Evolutionary conservation across 2,888 invertebrate genomes (phyloP), one percentile per base, ranked within the genome.

Genomic region (Cosmopolites sordidus): DNA sequence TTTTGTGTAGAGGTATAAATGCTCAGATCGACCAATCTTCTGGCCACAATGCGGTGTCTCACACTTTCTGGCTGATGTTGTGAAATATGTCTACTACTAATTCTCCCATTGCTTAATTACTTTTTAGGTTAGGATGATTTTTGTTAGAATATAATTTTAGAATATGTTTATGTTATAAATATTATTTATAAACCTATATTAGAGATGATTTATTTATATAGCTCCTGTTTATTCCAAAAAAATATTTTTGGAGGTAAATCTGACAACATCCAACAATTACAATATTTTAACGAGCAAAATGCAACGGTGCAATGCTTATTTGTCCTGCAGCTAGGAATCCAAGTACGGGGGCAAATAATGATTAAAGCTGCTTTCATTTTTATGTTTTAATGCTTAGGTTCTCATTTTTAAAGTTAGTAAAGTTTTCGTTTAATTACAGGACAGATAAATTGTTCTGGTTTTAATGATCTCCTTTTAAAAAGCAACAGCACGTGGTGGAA

Each of bases 231-330:
- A n/a, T n/a, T n/a, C n/a, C n/a, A n/a, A n/a, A n/a, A n/a, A n/a
- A n/a, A n/a, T n/a, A n/a, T n/a, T 27, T 27, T 27, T 9, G 9
- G 9, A 27, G 9, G 27, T 5, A 27, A 9, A 6, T 27, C 9
- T 58, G 42, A 55, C 64, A 45, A 45, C 45, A 37, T 22, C 38
- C 37, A 59, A 62, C 71, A 71, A 71, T 71, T 71, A 67, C 69
- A 67, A 71, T 70, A 69, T 72, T 73, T 73, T 72, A 73, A 73
- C 67, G 71, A 72, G 72, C 63, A 72, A 70, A 71, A 68, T 69
- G 72, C 71, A 72, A 63, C 64, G 69, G 67, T 66, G 72, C 71
- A 68, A 65, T 51, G 48, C 62, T 58, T 60, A 62, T 63, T 63
- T 61, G 53, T 57, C 43, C 41, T 48, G 18, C 43, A 43, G 40